Conservation (phyloP, 2,888 invertebrate species). For the Coenonympha glycerion region DNA sequence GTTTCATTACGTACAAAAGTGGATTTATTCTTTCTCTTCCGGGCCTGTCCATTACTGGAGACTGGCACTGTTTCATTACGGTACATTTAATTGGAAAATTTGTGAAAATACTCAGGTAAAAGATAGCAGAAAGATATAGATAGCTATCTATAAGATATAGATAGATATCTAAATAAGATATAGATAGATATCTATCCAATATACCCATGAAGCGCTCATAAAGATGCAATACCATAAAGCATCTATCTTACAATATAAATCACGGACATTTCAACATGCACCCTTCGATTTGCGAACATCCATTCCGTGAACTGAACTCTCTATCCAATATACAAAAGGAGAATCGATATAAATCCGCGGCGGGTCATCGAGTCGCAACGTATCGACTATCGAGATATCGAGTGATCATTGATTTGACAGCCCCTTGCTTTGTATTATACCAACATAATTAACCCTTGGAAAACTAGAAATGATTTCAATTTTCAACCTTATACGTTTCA, state of each 20-base stretch:
- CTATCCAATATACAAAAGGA: slow-evolving; percentile 14
- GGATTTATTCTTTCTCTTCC: too few species aligned
- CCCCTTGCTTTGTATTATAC: slow-evolving; percentile 27
- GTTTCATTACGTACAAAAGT: too few species aligned
- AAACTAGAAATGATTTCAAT: not conserved
- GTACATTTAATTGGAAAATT: too few species aligned
- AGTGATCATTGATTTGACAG: slow-evolving; percentile 40
- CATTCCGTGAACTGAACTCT: too few species aligned
- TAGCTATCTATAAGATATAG: too few species aligned
- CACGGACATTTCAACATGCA: not conserved
- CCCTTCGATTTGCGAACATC: slow-evolving; percentile 6
- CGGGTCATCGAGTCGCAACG: slow-evolving; percentile 33
- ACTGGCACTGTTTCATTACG: too few species aligned
- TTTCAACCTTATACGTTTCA: slow-evolving; percentile 6
- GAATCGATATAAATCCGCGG: slow-evolving; percentile 29
- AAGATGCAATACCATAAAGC: too few species aligned
- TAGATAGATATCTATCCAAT: too few species aligned
- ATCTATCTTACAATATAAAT: not conserved
- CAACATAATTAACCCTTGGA: not conserved
- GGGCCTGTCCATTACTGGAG: too few species aligned
- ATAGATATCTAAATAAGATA: too few species aligned
- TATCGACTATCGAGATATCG: slow-evolving; percentile 28
- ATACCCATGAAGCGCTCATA: not conserved
- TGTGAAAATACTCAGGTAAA: too few species aligned
- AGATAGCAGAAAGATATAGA: too few species aligned